Evolutionary conservation across 2,113 vertebrate species (phyloP).

Genomic region (Polyodon spathula): DNA sequence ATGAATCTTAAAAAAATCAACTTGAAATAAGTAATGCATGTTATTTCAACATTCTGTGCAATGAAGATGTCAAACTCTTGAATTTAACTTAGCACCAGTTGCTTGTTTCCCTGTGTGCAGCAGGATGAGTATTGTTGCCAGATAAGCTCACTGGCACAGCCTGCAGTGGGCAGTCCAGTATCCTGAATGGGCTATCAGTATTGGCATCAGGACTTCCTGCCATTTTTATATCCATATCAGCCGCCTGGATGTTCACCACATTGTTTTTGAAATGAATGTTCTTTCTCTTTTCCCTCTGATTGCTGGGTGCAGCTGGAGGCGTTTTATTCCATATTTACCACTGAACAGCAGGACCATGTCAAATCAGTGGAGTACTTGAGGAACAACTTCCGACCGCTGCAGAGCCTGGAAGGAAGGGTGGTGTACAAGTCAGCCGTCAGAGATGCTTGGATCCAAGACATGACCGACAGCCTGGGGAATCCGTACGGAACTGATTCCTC

Average conservation of each 20-base stretch:
- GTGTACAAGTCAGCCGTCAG: conserved; percentile 84
- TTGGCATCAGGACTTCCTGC: conserved; percentile 23
- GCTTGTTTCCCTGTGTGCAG: conserved; percentile 15
- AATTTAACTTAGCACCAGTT: not conserved
- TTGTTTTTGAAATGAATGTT: conserved; percentile 29
- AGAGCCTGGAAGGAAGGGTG: conserved; percentile 71
- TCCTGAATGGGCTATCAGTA: conserved; percentile 28
- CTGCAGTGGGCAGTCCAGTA: conserved; percentile 31
- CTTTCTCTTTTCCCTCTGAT: conserved; percentile 29
- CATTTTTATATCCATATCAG: conserved; percentile 15
- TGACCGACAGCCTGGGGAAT: conserved; percentile 66
- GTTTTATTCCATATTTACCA: conserved; percentile 97
- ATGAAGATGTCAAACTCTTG: not conserved
- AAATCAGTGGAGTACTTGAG: conserved; percentile 93
- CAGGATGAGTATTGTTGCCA: conserved; percentile 26
- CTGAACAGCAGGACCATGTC: conserved; percentile 94
- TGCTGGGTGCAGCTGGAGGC: conserved; percentile 72
- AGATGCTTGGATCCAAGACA: conserved; percentile 81
- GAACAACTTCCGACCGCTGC: conserved; percentile 88
- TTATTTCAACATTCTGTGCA: not conserved
- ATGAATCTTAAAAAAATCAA: too few species aligned
- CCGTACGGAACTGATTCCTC: conserved; percentile 80
- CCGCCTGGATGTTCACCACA: conserved; percentile 25
- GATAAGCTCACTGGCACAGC: conserved; percentile 15
- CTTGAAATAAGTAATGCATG: not conserved